Evolutionary conservation across 2,888 invertebrate genomes (phyloP), one percentile per base, ranked within the genome.

Genomic region (Pheosia gnoma): DNA sequence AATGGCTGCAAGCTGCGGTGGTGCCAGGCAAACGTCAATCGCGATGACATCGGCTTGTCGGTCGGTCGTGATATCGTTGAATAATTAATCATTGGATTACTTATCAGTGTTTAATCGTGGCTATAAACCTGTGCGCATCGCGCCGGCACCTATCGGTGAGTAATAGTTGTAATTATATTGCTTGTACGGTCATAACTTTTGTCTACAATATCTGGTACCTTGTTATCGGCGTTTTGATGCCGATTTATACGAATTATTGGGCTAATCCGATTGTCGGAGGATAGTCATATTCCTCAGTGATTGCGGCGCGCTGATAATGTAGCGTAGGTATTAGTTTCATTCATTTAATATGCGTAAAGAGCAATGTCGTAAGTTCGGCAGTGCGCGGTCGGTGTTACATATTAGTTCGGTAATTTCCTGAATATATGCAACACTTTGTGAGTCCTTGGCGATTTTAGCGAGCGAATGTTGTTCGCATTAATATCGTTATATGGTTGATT

Each of bases 41-140:
- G 68, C 65, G 74, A 75, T 81, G 77, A 74, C 76, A 79, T 81
- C 81, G 81, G 79, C 74, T 70, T 65, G 68, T 74, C 59, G 73
- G 65, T 71, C 70, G 73, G 73, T 76, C 75, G 77, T 72, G 70
- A 54, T 72, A 67, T 66, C 68, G 71, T 74, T 71, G 68, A 71
- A 68, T 67, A 78, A 70, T 70, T 78, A 79, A 81, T 79, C 75
- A 72, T 77, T 13, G 77, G 72, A 74, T 77, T 72, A 67, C 75
- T 70, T 80, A 81, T 79, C 80, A 81, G 82, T 83, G 82, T 74
- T 68, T 77, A 73, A 75, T 75, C 74, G 81, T 81, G 79, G 65
- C 70, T 65, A 63, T 65, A 67, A 63, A 73, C 69, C 70, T 65
- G 69, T 71, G 73, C 70, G 72, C 69, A 66, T 71, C 74, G 68